Evolutionary conservation across 2,888 invertebrate species (phyloP).

Genomic region (Pachymerium ferrugineum): DNA sequence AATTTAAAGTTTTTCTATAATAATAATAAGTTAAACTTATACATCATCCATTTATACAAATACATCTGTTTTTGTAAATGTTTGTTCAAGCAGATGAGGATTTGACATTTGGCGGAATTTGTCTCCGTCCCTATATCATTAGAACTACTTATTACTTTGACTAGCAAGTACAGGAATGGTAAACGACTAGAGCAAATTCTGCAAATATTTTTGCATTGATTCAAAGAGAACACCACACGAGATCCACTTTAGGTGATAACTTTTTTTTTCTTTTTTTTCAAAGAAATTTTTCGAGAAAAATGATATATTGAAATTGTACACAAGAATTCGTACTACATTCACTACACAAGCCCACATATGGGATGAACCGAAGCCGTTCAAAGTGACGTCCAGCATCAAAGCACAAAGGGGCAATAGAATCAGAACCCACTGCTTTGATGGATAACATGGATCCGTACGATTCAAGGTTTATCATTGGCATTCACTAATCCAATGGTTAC

Average conservation of each 20-base stretch:
- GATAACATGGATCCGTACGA: no score
- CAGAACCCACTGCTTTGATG: no score
- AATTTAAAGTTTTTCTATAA: neutral
- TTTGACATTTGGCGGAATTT: neutral
- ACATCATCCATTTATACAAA: neutral
- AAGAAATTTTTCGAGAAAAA: no score
- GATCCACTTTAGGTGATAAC: constrained; percentile 6
- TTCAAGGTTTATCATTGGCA: no score
- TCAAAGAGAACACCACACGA: neutral
- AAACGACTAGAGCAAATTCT: neutral
- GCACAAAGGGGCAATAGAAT: no score
- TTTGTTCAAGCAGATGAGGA: neutral
- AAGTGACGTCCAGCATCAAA: no score
- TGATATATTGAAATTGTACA: no score
- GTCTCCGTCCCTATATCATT: neutral
- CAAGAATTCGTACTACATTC: no score
- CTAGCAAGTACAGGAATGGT: neutral
- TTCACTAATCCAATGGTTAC: no score
- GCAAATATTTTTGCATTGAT: constrained; percentile 23
- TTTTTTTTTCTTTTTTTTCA: neutral
- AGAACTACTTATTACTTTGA: neutral
- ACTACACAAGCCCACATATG: no score
- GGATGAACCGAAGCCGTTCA: no score
- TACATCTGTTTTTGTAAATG: neutral
- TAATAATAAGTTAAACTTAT: neutral